phyloP scores from a whole-genome alignment of 35 echinoderm and acorn worm species.

The Eucidaris tribuloides region DNA sequence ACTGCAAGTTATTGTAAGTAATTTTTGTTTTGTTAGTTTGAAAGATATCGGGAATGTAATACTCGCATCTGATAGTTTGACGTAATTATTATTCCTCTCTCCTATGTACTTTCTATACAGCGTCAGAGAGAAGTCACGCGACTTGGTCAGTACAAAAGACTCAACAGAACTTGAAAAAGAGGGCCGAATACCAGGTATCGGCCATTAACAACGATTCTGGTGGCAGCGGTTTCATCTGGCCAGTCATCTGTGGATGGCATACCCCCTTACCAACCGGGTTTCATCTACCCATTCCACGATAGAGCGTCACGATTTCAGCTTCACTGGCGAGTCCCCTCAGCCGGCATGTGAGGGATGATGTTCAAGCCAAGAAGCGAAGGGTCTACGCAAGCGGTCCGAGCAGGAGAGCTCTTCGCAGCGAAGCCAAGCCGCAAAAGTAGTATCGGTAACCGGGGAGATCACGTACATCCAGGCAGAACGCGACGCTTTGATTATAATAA shows the following conservation, averaged over 20 bases:
- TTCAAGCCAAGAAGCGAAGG: conserved; percentile 25
- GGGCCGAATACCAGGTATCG: conserved; percentile 45
- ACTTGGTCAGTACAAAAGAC: conserved; percentile 74
- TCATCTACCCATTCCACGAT: background rate
- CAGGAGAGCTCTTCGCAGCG: conserved; percentile 85
- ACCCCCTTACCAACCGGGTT: conserved; percentile 10
- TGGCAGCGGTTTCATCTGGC: conserved; percentile 67
- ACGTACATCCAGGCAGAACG: conserved; percentile 67
- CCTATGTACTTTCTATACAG: conserved; percentile 30
- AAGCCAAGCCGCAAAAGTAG: too few relatives aligned
- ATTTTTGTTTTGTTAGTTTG: background rate
- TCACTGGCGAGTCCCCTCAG: conserved; percentile 41
- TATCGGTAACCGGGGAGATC: too few relatives aligned
- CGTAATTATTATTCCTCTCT: background rate
- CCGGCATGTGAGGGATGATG: conserved; percentile 22
- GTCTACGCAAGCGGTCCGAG: conserved; percentile 75
- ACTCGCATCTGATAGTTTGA: background rate
- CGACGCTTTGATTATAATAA: conserved; percentile 44
- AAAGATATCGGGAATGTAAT: background rate
- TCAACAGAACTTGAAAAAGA: conserved; percentile 72
- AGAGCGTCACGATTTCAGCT: conserved; percentile 30
- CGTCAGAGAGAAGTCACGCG: conserved; percentile 90
- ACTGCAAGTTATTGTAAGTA: too few relatives aligned
- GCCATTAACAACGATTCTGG: conserved; percentile 47
- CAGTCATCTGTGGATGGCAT: conserved; percentile 70